Evolutionary conservation across 1,140 invertebrate genomes (phyloP).

Genomic region (Pristionchus pacificus): DNA sequence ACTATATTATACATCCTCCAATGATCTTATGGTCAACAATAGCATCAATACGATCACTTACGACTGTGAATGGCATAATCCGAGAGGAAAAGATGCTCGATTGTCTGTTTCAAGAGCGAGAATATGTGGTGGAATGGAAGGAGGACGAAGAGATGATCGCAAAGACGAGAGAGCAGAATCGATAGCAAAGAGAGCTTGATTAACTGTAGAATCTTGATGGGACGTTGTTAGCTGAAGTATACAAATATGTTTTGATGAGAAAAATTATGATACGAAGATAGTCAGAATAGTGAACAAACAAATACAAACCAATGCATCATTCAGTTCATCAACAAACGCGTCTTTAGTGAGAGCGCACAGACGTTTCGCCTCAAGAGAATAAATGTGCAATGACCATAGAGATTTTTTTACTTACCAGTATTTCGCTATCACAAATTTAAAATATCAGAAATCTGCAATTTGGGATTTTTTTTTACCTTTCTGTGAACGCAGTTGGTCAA

Average conservation of each 20-base stretch:
- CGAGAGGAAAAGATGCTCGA: neutral
- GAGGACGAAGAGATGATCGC: neutral
- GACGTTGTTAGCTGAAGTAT: neutral
- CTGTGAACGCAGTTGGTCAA: too few relatives aligned
- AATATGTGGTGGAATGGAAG: neutral
- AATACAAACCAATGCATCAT: conserved; percentile 73
- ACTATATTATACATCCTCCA: too few relatives aligned
- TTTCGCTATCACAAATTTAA: too few relatives aligned
- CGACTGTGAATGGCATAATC: neutral
- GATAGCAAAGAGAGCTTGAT: neutral
- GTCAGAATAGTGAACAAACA: conserved; percentile 4
- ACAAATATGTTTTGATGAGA: too few relatives aligned
- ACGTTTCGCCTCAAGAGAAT: conserved; percentile 67
- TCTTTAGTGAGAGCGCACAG: conserved; percentile 70
- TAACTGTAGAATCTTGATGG: neutral
- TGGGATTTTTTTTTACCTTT: too few relatives aligned
- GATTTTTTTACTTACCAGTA: too few relatives aligned
- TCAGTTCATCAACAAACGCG: conserved; percentile 82
- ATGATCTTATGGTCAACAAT: too few relatives aligned
- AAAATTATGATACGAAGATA: too few relatives aligned
- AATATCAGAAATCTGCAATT: too few relatives aligned
- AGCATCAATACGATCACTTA: too few relatives aligned
- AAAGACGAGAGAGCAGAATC: neutral
- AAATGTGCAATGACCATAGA: too few relatives aligned
- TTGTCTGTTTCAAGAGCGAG: neutral